Percentiles rank a stretch among this genome's conserved stretches.
Conservation (phyloP, 1,140 invertebrate species). For the Pseudomyrmex gracilis region DNA sequence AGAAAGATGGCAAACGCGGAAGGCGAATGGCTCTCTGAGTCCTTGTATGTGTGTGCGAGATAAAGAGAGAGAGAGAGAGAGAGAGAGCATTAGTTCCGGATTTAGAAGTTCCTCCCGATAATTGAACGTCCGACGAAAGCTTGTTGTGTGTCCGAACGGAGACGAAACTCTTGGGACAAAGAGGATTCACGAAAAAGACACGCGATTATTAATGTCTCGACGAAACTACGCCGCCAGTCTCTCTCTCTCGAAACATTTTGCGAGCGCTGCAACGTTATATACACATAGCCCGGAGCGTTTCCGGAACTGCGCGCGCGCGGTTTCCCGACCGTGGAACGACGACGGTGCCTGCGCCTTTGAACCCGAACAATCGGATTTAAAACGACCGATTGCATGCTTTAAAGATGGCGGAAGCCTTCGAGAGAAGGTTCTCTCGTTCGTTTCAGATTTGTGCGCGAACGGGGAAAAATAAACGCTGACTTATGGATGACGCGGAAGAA, state of each 20-base stretch:
- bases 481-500: background rate
- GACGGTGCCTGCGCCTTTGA: conserved; percentile 26
- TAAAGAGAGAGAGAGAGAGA: no score
- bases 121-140: conserved; percentile 20
- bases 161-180: conserved; percentile 15
- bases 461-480: conserved; percentile 19
- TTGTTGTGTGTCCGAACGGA: conserved; percentile 5
- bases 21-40: no score
- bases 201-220: conserved; percentile 27
- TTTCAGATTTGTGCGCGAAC: conserved; percentile 27
- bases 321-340: conserved; percentile 20
- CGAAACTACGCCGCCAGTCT: background rate
- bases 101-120: conserved; percentile 40
- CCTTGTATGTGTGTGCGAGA: no score
- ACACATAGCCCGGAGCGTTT: background rate
- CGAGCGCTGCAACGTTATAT: background rate
- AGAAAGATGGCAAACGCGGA: background rate
- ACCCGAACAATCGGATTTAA: conserved; percentile 46
- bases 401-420: conserved; percentile 20
- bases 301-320: background rate
- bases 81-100: conserved; percentile 35
- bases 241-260: background rate
- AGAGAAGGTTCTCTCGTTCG: conserved; percentile 8
- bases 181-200: conserved; percentile 5
- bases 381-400: conserved; percentile 47